Conservation (phyloP, 1,140 invertebrate species). For the Drosophila murphyi region DNA sequence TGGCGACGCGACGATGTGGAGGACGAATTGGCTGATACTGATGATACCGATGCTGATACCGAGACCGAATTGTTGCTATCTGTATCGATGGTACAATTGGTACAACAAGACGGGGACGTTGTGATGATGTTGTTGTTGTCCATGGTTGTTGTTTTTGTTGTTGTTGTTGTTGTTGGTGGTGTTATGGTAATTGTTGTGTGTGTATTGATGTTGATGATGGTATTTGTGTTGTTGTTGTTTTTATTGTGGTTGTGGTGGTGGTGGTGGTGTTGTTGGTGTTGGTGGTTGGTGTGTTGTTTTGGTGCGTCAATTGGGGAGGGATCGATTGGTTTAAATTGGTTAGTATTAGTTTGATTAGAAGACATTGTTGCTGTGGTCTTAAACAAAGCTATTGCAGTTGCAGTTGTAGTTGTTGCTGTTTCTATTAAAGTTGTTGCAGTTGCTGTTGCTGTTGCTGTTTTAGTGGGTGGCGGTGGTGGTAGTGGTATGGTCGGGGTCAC, state of each 20-base stretch:
- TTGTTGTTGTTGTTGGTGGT: conserved; percentile 16
- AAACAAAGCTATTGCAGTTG: conserved; percentile 17
- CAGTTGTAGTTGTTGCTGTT: conserved; percentile 22
- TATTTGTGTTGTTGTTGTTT: conserved; percentile 16
- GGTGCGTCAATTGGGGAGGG: conserved; percentile 54
- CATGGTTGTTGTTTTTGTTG: conserved; percentile 21
- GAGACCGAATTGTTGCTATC: conserved; percentile 78
- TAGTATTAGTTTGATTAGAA: conserved; percentile 60
- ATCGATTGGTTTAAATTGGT: conserved; percentile 60
- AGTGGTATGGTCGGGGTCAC: background rate
- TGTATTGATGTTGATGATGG: conserved; percentile 28
- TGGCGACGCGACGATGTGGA: conserved; percentile 89
- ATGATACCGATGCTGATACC: conserved; percentile 74
- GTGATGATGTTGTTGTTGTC: conserved; percentile 23
- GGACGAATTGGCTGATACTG: conserved; percentile 79
- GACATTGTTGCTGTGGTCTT: conserved; percentile 42
- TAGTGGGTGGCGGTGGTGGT: background rate
- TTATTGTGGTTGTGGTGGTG: background rate
- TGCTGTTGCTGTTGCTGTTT: conserved; percentile 6
- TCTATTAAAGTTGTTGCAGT: conserved; percentile 10
- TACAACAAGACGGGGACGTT: conserved; percentile 48
- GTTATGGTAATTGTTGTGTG: conserved; percentile 31
- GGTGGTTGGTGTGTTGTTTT: conserved; percentile 30
- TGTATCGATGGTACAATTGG: conserved; percentile 72
- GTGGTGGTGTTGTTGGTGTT: conserved; percentile 19